Base-by-base conservation (phyloP, 2,797 vertebrate species). In the Apogon hyalosoma region DNA sequence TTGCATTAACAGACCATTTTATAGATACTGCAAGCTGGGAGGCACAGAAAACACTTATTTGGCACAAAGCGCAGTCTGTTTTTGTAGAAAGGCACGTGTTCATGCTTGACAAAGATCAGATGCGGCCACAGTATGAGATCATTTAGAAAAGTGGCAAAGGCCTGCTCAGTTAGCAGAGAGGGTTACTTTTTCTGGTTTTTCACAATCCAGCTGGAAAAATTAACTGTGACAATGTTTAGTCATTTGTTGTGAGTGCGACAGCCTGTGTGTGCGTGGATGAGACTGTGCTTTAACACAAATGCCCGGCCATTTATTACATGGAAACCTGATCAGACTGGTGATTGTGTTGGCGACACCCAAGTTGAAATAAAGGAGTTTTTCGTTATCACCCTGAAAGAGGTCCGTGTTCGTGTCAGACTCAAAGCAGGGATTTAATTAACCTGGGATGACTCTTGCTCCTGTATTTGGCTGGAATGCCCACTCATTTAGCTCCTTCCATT, bases 391-490 rank as follows among this genome's bases (percentile, higher is more conserved):
- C 59, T 60, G 24, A 85, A 86, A 85, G 73, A 68, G 74, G 63
- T 69, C 66, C 57, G 62, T 58, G 80, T 77, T 82, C 36, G 45
- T 7, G 52, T 13, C 68, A 63, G 82, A 68, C 79, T 75, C 79
- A 78, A 70, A 76, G 70, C 68, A 38, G 63, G 60, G 80, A 84
- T 89, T 90, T 87, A 85, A 92, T 91, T 89, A 89, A 90, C 88
- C 87, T 77, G 71, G 21, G 52, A 65, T 87, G 83, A 86, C 89
- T 81, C 75, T 72, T 61, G 56, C 48, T 61, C 82, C 62, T 66
- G 39, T 64, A 51, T 87, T 85, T 71, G 82, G 73, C 77, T 66
- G 49, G 56, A 86, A 88, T 79, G 81, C 83, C 57, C 62, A 59
- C 69, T 88, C 82, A 87, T 88, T 89, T 88, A 84, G 77, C 72